Conservation (phyloP, 2,113 vertebrate species). For the Etia nguti region DNA sequence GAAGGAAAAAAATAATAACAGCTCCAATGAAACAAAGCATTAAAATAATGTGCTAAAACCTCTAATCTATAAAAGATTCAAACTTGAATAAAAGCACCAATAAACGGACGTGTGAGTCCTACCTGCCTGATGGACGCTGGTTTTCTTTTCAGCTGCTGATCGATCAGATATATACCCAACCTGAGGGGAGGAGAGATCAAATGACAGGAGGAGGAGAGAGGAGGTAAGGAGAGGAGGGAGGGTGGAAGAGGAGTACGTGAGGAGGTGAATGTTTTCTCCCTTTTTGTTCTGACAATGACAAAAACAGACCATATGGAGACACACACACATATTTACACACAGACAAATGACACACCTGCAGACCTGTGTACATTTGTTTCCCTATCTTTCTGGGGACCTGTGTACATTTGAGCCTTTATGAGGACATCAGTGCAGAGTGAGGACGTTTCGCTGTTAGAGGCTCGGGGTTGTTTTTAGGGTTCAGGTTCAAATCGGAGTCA, state of each 20-base stretch:
- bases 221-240: not conserved
- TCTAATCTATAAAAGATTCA: not conserved
- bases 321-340: slow-evolving; percentile 8
- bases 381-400: not conserved
- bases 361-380: not conserved
- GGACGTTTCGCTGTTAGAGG: not conserved
- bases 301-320: slow-evolving; percentile 33
- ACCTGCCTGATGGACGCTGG: slow-evolving; percentile 2
- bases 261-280: not conserved
- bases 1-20: not conserved
- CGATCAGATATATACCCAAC: not conserved
- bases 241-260: not conserved
- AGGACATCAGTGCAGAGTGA: not conserved
- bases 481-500: not conserved
- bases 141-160: not conserved
- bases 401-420: not conserved
- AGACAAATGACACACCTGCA: not conserved
- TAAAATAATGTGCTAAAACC: not conserved
- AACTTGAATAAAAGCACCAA: not conserved
- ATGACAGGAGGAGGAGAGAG: not conserved
- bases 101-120: slow-evolving; percentile 1
- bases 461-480: not conserved
- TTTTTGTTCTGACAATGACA: slow-evolving; percentile 17
- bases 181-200: not conserved
- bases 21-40: not conserved